Percentiles rank a stretch among this genome's conserved stretches.
These are phyloP conservation scores for Microtus montanus DNA, from an alignment of 2,113 vertebrate species.

Conservation along the genomic window DNA sequence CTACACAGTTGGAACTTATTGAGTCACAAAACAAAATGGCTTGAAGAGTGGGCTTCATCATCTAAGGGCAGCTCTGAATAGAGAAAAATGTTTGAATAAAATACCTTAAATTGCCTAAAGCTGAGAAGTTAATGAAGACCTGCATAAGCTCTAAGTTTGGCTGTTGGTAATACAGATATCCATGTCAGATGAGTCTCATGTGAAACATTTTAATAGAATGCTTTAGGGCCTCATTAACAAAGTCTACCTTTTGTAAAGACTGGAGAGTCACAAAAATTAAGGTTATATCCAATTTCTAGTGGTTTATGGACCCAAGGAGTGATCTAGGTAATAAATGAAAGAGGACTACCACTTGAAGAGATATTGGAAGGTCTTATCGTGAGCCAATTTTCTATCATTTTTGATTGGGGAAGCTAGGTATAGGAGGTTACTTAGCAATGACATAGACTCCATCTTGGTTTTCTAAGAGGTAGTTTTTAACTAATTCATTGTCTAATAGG, in stretches of 20 bases:
- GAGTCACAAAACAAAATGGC: background rate
- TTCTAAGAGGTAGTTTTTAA: background rate
- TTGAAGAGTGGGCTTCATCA: background rate
- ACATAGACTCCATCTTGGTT: background rate
- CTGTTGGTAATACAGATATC: no score
- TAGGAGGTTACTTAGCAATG: background rate
- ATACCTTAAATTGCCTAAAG: background rate
- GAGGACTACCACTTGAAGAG: background rate
- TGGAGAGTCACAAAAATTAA: background rate
- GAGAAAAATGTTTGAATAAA: background rate
- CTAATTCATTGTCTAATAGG: background rate
- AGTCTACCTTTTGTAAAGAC: background rate
- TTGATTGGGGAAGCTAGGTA: no score
- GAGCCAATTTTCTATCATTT: background rate
- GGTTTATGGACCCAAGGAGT: background rate
- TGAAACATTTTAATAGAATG: background rate
- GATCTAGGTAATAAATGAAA: background rate
- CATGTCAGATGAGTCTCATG: background rate
- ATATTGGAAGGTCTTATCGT: background rate
- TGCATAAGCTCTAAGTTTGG: background rate
- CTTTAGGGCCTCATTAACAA: background rate
- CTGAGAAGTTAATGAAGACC: background rate
- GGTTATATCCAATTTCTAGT: background rate
- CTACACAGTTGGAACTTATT: background rate
- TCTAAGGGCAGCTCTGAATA: background rate